Conservation (phyloP, 2,888 invertebrate genomes). For the Artemia sp. region DNA sequence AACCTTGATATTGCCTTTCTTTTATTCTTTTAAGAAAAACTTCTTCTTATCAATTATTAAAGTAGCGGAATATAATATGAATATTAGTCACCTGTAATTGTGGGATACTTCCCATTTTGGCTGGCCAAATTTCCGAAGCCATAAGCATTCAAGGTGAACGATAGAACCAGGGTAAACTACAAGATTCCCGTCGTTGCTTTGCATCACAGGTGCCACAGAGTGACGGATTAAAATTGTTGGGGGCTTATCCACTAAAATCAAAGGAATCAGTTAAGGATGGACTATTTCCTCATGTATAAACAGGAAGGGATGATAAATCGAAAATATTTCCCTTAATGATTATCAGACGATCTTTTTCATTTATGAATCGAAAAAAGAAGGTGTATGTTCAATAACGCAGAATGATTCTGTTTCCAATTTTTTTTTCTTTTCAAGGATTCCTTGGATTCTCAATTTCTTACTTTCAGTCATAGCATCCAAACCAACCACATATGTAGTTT, state of each 20-base stretch:
- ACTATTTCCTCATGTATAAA: neutral
- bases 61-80: too few relatives aligned
- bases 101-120: conserved; percentile 58
- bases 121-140: conserved; percentile 67
- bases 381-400: too few relatives aligned
- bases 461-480: too few relatives aligned
- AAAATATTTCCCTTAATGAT: neutral
- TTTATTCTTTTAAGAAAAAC: too few relatives aligned
- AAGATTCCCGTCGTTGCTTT: conserved; percentile 65
- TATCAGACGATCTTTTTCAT: neutral
- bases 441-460: too few relatives aligned
- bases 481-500: too few relatives aligned
- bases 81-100: conserved; percentile 38
- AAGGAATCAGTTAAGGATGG: neutral
- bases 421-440: too few relatives aligned
- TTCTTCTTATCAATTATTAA: too few relatives aligned
- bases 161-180: conserved; percentile 70
- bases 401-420: too few relatives aligned
- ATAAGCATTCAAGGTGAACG: conserved; percentile 70
- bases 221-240: conserved; percentile 68
- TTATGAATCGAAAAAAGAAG: too few relatives aligned
- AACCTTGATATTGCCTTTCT: too few relatives aligned
- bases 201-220: conserved; percentile 63
- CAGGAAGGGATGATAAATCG: neutral
- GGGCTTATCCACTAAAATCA: conserved; percentile 53